Conservation (phyloP, 2,888 invertebrate genomes). For the Gastracanthus pulcherrimus region DNA sequence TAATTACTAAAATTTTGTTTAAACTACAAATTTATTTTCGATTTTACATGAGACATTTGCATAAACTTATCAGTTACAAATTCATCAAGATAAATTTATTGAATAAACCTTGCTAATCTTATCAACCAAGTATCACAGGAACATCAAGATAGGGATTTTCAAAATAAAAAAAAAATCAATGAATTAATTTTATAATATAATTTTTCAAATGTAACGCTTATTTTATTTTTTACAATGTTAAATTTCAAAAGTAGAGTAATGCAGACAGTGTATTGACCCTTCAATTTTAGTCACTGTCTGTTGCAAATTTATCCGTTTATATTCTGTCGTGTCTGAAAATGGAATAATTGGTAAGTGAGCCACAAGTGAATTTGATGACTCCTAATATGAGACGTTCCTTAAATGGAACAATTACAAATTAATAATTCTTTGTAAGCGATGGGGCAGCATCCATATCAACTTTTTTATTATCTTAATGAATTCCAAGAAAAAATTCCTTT, state of each 20-base stretch:
- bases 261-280: constrained; percentile 3
- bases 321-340: constrained; percentile 33
- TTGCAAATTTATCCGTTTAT: constrained; percentile 44
- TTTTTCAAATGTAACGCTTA: neutral
- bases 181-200: neutral
- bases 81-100: neutral
- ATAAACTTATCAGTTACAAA: neutral
- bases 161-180: neutral
- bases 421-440: constrained; percentile 38
- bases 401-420: constrained; percentile 52
- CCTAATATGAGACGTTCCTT: constrained; percentile 41
- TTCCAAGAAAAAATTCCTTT: neutral
- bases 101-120: neutral
- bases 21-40: neutral
- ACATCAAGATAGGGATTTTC: neutral
- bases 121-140: neutral
- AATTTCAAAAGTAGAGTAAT: neutral
- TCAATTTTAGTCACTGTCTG: constrained; percentile 10
- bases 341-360: constrained; percentile 57
- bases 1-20: no score
- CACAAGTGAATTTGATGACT: constrained; percentile 56
- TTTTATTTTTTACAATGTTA: no score
- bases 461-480: neutral
- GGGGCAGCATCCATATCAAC: neutral
- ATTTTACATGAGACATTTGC: neutral